Base-by-base conservation (phyloP, 2,113 vertebrate genomes). In the Etia nguti region DNA sequence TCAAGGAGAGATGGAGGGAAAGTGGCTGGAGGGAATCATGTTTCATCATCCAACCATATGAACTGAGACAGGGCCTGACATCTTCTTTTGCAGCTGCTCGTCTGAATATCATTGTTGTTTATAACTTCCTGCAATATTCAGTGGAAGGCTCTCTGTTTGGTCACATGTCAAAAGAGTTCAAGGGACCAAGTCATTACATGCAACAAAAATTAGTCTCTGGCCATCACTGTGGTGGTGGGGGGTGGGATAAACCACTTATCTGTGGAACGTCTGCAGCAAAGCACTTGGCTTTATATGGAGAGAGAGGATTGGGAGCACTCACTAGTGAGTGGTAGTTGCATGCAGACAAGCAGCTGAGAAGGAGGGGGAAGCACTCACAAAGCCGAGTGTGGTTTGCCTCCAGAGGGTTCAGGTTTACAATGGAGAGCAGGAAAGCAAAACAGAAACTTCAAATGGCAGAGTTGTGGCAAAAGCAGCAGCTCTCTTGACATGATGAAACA, bases 21-120 rank as follows among this genome's bases (percentile, higher is more conserved):
- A 82, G 86, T 86, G 91, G 91, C 88, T 89, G 60, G 84, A 92
- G 94, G 92, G 94, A 89, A 88, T 94, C 86, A 89, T 87, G 90
- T 95, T 95, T 95, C 94, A 95, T 95, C 93, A 94, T 89, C 80
- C 80, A 83, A 84, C 82, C 81, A 82, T 89, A 90, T 88, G 73
- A 90, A 81, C 87, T 8, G 59, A 90, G 90, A 91, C 85, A 60
- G 85, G 90, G 89, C 82, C 83, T 87, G 85, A 93, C 89, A 89
- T 90, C 89, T 90, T 79, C 85, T 90, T 89, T 88, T 79, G 81
- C 82, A 22, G 87, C 60, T 43, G 87, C 87, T 90, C 22, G 22
- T 92, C 82, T 83, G 82, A 89, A 91, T 77, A 80, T 55, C n/a
- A 88, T 86, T 82, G 86, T 84, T 88, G 91, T 89, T 89, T 83